Base-by-base conservation (phyloP, 2,113 vertebrate species). In the Ancistrus triradiatus region DNA sequence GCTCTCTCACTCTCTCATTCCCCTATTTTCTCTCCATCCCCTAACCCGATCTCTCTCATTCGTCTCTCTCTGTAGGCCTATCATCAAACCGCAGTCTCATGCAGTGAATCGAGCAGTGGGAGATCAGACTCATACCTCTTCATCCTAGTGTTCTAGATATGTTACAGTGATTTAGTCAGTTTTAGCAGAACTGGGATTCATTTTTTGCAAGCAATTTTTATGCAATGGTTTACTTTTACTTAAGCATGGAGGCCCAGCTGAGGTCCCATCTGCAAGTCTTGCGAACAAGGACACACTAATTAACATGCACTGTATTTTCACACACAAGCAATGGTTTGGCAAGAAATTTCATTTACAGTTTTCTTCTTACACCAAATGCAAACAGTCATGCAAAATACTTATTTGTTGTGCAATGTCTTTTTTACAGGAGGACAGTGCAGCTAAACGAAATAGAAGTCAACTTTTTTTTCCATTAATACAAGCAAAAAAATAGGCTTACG, bases 71-170 rank as follows among this genome's bases (percentile, higher is more conserved):
- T 24, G 60, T 52, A 24, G 48, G 60, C 37, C 60, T 63, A 35
- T 65, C 51, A 66, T 66, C 63, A 49, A 65, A 57, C 52, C 43
- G 24, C 7, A 18, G 21, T 56, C 35, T 66, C 63, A 57, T 48
- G 63, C 33, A 11, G 53, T 51, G 60, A 65, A 56, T 46, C 7
- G 28, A 65, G 43, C 21, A 38, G 52, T 17, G 24, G 63, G 63
- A 48, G 52, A 48, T 40, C 43, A 40, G 63, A 33, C 63, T 66
- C 43, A 66, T 40, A 66, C 22, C 52, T 56, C 51, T 66, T 42
- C 19, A 43, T 58, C 53, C 43, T 27, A 42, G 64, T 58, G 53
- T 35, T 58, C 52, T 19, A 66, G 64, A 66, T 58, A 66, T 50
- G 64, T 46, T 50, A 28, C 53, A 59, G 11, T 27, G 43, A 49